Conservation (phyloP, 2,113 vertebrate species). For the human (Homo sapiens) region DNA sequence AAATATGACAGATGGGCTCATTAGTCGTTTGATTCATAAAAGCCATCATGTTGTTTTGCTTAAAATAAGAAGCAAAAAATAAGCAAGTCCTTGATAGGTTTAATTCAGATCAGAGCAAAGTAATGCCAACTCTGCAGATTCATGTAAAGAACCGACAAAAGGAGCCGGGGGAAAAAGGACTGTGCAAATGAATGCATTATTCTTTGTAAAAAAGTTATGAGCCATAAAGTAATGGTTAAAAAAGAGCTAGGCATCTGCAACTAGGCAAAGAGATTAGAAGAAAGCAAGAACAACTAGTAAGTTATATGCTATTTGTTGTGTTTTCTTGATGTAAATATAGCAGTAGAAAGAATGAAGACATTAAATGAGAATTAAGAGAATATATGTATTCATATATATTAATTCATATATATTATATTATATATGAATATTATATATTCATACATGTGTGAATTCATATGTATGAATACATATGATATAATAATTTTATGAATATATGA, state of each 20-base stretch:
- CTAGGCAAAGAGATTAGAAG: background rate
- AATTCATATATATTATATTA: no score
- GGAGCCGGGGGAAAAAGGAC: background rate
- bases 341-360: background rate
- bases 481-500: no score
- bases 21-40: conserved; percentile 75
- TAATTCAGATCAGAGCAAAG: conserved; percentile 61
- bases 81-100: conserved; percentile 60
- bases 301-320: background rate
- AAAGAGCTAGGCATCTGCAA: background rate
- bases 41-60: conserved; percentile 45
- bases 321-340: background rate
- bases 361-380: background rate
- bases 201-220: conserved; percentile 30
- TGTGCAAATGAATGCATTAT: background rate
- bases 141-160: background rate
- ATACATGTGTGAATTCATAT: no score
- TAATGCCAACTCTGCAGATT: conserved; percentile 38
- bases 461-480: no score
- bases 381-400: no score
- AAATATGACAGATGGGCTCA: conserved; percentile 74
- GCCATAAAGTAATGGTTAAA: background rate
- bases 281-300: background rate
- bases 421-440: no score
- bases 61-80: conserved; percentile 66